Conservation (phyloP, 2,888 invertebrate genomes). For the Dynastes grantii region DNA sequence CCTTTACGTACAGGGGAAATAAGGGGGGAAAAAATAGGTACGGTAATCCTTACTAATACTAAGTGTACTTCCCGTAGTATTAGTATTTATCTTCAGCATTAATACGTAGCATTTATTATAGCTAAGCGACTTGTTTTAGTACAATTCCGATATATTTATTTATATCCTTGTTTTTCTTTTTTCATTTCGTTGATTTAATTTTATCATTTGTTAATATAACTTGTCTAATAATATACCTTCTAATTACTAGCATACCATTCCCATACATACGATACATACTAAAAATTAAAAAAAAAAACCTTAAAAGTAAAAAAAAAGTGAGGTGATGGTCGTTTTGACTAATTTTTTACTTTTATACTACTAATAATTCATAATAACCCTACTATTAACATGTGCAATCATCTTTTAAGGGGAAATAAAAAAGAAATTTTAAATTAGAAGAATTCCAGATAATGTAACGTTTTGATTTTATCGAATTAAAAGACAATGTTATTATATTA, state of each 20-base stretch:
- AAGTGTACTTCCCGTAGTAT: too few relatives aligned
- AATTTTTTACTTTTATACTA: slow-evolving; percentile 51
- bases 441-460: not conserved
- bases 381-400: slow-evolving; percentile 45
- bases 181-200: not conserved
- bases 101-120: too few relatives aligned
- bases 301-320: not conserved
- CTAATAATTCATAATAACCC: slow-evolving; percentile 22
- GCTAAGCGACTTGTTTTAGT: too few relatives aligned
- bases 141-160: not conserved
- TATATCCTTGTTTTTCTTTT: too few relatives aligned
- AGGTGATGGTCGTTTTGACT: slow-evolving; percentile 36
- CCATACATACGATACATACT: not conserved
- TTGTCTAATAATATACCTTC: not conserved
- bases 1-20: too few relatives aligned
- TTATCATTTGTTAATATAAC: not conserved
- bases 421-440: not conserved
- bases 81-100: too few relatives aligned
- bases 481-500: slow-evolving; percentile 44
- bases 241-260: slow-evolving; percentile 16
- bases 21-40: not conserved
- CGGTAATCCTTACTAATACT: too few relatives aligned
- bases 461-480: slow-evolving; percentile 23
- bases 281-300: slow-evolving; percentile 11
- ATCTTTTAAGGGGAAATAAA: not conserved